These are phyloP conservation scores for Pelecanus crispus DNA, from an alignment of 2,113 vertebrate species.

Conservation along the genomic window DNA sequence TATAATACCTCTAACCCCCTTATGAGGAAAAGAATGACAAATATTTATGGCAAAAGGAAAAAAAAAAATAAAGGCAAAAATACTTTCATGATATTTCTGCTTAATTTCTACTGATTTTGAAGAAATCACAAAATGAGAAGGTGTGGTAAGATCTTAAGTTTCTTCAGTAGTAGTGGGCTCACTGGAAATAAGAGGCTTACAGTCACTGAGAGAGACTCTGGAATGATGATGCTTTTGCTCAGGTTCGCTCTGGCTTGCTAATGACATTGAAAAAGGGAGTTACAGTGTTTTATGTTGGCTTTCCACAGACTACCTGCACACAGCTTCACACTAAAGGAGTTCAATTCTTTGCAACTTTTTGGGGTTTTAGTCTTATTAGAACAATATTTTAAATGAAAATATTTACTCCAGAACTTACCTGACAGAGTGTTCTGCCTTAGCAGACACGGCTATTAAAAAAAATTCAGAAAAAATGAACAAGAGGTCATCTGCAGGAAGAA, in stretches of 20 bases:
- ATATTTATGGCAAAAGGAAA: neutral
- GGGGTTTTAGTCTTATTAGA: neutral
- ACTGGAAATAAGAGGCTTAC: neutral
- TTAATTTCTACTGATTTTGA: neutral
- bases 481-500: neutral
- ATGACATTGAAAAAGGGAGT: neutral
- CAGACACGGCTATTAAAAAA: neutral
- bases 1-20: neutral
- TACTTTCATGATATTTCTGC: neutral
- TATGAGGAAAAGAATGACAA: neutral
- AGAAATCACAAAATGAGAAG: neutral
- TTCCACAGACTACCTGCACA: neutral
- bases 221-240: neutral
- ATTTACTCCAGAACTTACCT: neutral
- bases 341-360: neutral
- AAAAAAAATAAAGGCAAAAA: neutral
- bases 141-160: neutral
- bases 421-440: neutral
- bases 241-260: neutral
- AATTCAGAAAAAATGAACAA: neutral
- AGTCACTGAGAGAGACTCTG: neutral
- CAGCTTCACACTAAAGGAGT: neutral
- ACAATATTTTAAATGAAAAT: neutral
- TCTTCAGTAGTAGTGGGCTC: neutral
- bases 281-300: neutral